Evolutionary conservation across 2,113 vertebrate species (phyloP), one percentile per base, ranked within the genome.

Genomic region (Dicerorhinus sumatrensis): DNA sequence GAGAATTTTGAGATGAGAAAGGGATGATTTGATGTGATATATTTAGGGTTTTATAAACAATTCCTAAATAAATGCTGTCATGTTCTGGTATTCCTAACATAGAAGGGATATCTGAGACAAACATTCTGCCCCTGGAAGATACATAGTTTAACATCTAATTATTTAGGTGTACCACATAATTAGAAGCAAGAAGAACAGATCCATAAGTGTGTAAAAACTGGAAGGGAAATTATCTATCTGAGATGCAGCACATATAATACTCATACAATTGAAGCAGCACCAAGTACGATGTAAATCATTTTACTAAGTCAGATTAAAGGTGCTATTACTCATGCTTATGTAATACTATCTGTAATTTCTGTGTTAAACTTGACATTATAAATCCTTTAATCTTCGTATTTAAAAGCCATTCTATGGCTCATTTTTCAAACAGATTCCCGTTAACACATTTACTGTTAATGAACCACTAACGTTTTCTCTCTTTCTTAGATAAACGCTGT

Each of bases 321-420:
- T 99, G 99, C 98, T 98, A 99, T 99, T 99, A 99, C 97, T 99
- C 98, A 99, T 97, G 96, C 98, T 98, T 98, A 97, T 98, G 98
- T 98, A 99, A 99, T 98, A 98, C 98, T 99, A 98, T 99, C 98
- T 98, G 97, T 99, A 99, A 99, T 99, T 99, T 99, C 99, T 98
- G 98, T 99, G 99, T 99, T 99, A 99, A 99, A 99, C 99, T 99
- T 99, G 99, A 99, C 99, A 99, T 99, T 99, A 99, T 99, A 99
- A 99, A 99, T 99, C 99, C 99, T 99, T 99, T 99, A 99, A 99
- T 99, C 99, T 99, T 99, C 98, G 99, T 99, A 99, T 99, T 99
- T 99, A 99, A 99, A 99, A 99, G 99, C 98, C 98, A 98, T 99
- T 98, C 98, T 98, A 99, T 99, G 99, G 99, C 99, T 99, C 99